Evolutionary conservation across 1,140 invertebrate genomes (phyloP).

Genomic region (Araneus ventricosus): DNA sequence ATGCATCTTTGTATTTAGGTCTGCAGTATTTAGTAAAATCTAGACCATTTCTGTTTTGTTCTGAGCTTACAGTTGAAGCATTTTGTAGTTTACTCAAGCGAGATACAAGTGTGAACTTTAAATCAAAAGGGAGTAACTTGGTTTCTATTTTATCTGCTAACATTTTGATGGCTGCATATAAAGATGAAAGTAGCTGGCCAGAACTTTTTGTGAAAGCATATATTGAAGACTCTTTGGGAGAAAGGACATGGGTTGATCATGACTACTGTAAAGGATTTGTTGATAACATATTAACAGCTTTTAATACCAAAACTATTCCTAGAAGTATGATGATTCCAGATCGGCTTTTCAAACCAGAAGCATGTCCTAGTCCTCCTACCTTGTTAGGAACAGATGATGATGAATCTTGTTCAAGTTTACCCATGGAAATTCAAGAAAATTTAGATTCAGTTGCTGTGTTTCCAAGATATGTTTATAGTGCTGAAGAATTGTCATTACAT

Average conservation of each 20-base stretch:
- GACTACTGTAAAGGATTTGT: constrained; percentile 94
- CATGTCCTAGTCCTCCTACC: constrained; percentile 77
- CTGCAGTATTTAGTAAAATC: constrained; percentile 92
- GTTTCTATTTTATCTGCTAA: constrained; percentile 93
- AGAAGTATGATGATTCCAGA: constrained; percentile 81
- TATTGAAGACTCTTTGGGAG: constrained; percentile 95
- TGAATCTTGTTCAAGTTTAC: constrained; percentile 75
- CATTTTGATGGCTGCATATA: constrained; percentile 89
- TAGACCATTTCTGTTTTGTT: constrained; percentile 83
- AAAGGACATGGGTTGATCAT: constrained; percentile 95
- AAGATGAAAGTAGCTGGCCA: constrained; percentile 83
- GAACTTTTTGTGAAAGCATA: constrained; percentile 85
- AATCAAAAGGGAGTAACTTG: constrained; percentile 86
- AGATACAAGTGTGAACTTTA: constrained; percentile 88
- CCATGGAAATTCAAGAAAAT: constrained; percentile 68
- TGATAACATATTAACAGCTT: constrained; percentile 94
- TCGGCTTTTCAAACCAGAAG: constrained; percentile 79
- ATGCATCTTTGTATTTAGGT: constrained; percentile 87
- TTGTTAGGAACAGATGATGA: constrained; percentile 76
- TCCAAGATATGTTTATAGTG: constrained; percentile 79
- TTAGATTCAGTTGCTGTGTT: constrained; percentile 75
- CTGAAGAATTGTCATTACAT: constrained; percentile 88
- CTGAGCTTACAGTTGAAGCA: constrained; percentile 89
- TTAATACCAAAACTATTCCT: constrained; percentile 89
- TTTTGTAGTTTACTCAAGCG: constrained; percentile 90